Conservation (phyloP, 1,140 invertebrate genomes). For the Calliopsis andreniformis region DNA sequence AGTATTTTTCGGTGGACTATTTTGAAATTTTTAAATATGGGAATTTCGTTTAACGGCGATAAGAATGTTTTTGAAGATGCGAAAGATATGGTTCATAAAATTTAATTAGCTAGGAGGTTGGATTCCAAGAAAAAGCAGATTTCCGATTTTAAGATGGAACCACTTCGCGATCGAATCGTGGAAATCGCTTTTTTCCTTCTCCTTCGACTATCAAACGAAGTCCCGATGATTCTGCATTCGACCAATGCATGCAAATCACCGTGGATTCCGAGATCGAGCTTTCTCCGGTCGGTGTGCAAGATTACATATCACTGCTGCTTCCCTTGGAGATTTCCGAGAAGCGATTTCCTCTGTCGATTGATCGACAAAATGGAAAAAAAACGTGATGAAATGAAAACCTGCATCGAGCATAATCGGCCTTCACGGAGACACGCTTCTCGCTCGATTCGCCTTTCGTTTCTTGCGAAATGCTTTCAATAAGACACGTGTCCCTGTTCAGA, state of each 20-base stretch:
- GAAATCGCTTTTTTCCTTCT: neutral
- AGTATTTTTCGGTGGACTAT: too few relatives aligned
- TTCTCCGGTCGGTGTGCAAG: slow-evolving; percentile 43
- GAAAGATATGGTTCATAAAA: too few relatives aligned
- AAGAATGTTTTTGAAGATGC: too few relatives aligned
- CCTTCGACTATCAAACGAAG: slow-evolving; percentile 10
- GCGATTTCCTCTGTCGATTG: slow-evolving; percentile 18
- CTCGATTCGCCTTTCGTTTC: neutral
- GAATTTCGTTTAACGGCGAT: too few relatives aligned
- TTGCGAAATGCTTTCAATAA: neutral
- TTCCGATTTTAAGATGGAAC: neutral
- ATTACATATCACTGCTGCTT: slow-evolving; percentile 50
- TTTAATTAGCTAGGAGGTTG: too few relatives aligned
- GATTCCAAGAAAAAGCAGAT: too few relatives aligned
- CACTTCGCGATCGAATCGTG: slow-evolving; percentile 2
- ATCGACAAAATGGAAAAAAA: neutral
- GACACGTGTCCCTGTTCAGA: neutral
- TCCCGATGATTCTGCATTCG: slow-evolving; percentile 45
- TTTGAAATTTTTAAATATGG: too few relatives aligned
- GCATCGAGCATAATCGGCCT: neutral
- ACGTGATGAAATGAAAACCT: neutral
- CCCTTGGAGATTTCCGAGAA: slow-evolving; percentile 28
- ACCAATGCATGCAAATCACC: slow-evolving; percentile 52
- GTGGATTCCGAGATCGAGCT: slow-evolving; percentile 19
- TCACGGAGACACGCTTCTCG: neutral